Percentiles rank a stretch among this genome's conserved stretches.
These are phyloP conservation scores for Polietes domitor DNA, from an alignment of 2,888 invertebrate species.

Conservation along the genomic window DNA sequence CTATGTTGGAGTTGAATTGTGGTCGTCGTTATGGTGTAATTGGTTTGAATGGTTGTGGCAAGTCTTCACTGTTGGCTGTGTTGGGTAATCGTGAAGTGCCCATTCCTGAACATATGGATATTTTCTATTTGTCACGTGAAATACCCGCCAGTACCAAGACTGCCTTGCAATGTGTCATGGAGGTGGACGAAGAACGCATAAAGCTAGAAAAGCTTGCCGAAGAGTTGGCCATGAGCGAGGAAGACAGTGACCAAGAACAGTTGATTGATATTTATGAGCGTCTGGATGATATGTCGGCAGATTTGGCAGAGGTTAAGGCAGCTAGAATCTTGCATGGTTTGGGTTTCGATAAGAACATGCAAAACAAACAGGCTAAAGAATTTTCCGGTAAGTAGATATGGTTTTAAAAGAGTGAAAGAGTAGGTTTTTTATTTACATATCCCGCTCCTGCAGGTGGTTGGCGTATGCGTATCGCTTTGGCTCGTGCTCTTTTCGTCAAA, in stretches of 20 bases:
- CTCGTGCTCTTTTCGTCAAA: constrained; percentile 97
- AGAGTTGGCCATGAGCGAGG: constrained; percentile 90
- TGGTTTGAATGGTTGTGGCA: constrained; percentile 99
- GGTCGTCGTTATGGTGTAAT: constrained; percentile 97
- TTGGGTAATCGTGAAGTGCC: constrained; percentile 97
- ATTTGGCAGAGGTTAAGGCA: constrained; percentile 96
- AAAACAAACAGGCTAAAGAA: constrained; percentile 91
- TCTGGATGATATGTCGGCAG: constrained; percentile 97
- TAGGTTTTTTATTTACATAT: neutral
- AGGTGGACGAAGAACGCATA: constrained; percentile 97
- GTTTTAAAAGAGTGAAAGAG: too few relatives aligned
- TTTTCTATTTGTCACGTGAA: constrained; percentile 97
- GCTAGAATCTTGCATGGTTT: constrained; percentile 97
- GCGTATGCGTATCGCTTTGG: constrained; percentile 99
- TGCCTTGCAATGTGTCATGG: constrained; percentile 98
- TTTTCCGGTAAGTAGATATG: constrained; percentile 83
- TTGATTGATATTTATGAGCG: constrained; percentile 98
- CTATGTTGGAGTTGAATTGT: constrained; percentile 97
- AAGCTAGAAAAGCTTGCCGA: constrained; percentile 96
- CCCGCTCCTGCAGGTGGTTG: constrained; percentile 87
- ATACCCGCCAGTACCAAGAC: constrained; percentile 99
- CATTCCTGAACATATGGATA: constrained; percentile 98
- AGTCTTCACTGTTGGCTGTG: constrained; percentile 95
- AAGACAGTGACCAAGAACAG: constrained; percentile 97
- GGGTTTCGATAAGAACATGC: constrained; percentile 95